Evolutionary conservation across 2,888 invertebrate species (phyloP).

Genomic region (Aphrophora alni): DNA sequence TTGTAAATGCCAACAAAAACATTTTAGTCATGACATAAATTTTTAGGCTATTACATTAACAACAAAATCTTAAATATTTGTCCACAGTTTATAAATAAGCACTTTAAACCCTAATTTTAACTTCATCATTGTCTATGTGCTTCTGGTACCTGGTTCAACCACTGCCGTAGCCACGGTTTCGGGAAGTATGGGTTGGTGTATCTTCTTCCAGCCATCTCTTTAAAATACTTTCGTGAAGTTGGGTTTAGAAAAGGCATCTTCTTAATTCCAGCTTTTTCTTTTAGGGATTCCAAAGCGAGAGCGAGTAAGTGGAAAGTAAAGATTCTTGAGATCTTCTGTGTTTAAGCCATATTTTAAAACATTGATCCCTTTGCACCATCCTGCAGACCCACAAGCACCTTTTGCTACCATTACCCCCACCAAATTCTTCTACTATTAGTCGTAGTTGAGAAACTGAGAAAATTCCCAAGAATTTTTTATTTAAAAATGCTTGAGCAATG

Average conservation of each 20-base stretch:
- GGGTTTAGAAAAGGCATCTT: conserved; percentile 8
- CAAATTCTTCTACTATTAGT: conserved; percentile 4
- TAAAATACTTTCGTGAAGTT: background rate
- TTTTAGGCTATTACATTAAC: no score
- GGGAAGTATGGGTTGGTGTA: background rate
- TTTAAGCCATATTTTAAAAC: conserved; percentile 7
- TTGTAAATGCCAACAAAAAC: no score
- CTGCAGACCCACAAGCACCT: conserved; percentile 9
- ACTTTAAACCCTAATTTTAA: no score
- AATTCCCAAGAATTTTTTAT: conserved; percentile 12
- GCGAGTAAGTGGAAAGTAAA: background rate
- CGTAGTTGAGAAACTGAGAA: background rate
- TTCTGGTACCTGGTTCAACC: no score
- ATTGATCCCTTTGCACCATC: conserved; percentile 2
- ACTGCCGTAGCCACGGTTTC: background rate
- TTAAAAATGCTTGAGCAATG: conserved; percentile 19
- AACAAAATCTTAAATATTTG: no score
- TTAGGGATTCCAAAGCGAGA: background rate
- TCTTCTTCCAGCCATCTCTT: background rate
- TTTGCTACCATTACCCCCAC: background rate
- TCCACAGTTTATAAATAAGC: no score
- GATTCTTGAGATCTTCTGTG: conserved; percentile 6
- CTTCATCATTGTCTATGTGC: no score
- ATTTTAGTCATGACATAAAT: no score
- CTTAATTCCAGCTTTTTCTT: background rate